Evolutionary conservation across 1,140 invertebrate genomes (phyloP), one percentile per base, ranked within the genome.

Genomic region (Aleiodes sp.): DNA sequence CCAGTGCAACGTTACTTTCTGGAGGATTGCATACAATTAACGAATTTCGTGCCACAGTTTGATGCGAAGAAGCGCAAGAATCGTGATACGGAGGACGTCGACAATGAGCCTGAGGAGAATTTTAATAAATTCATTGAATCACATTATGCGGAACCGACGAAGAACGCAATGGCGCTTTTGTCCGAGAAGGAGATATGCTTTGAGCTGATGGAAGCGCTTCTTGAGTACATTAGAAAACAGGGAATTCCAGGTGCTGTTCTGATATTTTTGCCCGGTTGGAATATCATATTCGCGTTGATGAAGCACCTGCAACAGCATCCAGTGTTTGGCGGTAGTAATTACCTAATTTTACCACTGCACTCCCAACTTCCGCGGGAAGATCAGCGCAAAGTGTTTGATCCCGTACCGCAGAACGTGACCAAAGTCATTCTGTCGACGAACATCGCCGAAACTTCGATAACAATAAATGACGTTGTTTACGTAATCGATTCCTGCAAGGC

Each of bases 401-500:
- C 91, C 0, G 93, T 95, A 3, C 91, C 93, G 0, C 79, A 87
- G 0, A 87, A 88, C 41, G 88, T 93, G 1, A 94, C 91, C 1
- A 95, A 95, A 88, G 91, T 97, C 39, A 97, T 98, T 75, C 79
- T 97, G 10, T 92, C 95, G 1, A 97, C 96, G 0, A 97, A 97
- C 78, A 96, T 98, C 75, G 95, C 95, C 0, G 96, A 98, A 87
- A 96, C 95, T 0, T 96, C 96, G 6, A 96, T 98, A 59, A 98
- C 97, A 4, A 99, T 99, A 72, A 94, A 99, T 80, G 97, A 99
- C 82, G 94, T 99, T 6, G 96, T 98, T 1, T 98, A 94, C 83
- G 97, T 99, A 0, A 94, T 99, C 75, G 96, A 99, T 83, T 93
- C 93, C 35, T 97, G 96, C 80, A 97, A 97, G 86, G 94, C 96